These are phyloP conservation scores for Engraulis encrasicolus DNA, from an alignment of 2,113 vertebrate genomes.

Conservation along the genomic window DNA sequence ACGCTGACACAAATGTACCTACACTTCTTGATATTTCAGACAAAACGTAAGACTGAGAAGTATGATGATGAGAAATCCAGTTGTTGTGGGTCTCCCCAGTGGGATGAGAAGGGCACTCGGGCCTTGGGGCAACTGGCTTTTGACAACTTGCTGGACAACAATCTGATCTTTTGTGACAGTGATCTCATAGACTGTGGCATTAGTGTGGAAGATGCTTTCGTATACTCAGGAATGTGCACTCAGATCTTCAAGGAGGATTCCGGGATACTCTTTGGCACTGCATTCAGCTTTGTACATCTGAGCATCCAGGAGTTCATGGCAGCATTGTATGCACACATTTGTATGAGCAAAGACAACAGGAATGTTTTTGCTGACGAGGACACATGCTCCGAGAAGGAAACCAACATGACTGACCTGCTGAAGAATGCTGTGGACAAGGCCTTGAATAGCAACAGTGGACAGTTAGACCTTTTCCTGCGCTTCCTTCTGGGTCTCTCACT, in stretches of 20 bases:
- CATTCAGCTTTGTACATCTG: slow-evolving; percentile 34
- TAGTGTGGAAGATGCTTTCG: slow-evolving; percentile 17
- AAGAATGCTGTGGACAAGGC: slow-evolving; percentile 7
- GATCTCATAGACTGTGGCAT: slow-evolving; percentile 30
- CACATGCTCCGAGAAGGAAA: too few relatives aligned
- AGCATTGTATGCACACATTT: neutral
- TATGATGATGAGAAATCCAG: neutral
- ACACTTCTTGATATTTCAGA: slow-evolving; percentile 16
- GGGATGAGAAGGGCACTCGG: slow-evolving; percentile 1
- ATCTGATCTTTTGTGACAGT: slow-evolving; percentile 30
- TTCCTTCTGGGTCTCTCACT: neutral
- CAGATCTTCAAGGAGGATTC: slow-evolving; percentile 22
- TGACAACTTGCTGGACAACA: slow-evolving; percentile 13
- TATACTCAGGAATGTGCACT: slow-evolving; percentile 31
- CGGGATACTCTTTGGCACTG: neutral
- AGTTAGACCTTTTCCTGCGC: neutral
- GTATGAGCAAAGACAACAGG: neutral
- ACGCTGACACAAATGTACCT: neutral
- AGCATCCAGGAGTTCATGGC: neutral
- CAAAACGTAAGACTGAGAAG: slow-evolving; percentile 2
- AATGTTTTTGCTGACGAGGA: slow-evolving; percentile 3
- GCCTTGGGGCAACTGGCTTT: slow-evolving; percentile 32
- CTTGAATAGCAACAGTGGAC: neutral
- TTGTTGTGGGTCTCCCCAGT: neutral
- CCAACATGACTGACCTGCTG: neutral